Conservation (phyloP, 2,888 invertebrate genomes). For the Epirrita christyi region DNA sequence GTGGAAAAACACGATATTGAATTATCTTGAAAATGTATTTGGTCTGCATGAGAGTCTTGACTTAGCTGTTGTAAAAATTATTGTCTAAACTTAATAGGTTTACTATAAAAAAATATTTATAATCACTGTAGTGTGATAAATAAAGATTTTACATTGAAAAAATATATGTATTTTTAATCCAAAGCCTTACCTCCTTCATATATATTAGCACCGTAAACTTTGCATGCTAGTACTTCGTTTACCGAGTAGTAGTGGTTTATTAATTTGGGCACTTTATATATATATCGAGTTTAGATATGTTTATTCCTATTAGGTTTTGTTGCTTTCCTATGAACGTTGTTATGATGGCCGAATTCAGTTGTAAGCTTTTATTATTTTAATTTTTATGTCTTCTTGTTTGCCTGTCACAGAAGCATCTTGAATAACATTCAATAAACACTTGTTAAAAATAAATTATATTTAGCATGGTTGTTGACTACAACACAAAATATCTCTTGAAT, state of each 20-base stretch:
- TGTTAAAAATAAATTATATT: not conserved
- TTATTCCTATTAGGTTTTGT: constrained; percentile 25
- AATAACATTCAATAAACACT: constrained; percentile 14
- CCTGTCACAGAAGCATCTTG: constrained; percentile 30
- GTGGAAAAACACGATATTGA: constrained; percentile 32
- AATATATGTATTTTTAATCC: constrained; percentile 75
- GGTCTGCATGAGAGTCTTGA: constrained; percentile 40
- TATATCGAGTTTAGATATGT: constrained; percentile 6
- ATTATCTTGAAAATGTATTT: constrained; percentile 38
- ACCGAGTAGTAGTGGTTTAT: constrained; percentile 28
- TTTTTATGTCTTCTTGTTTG: constrained; percentile 17
- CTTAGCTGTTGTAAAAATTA: constrained; percentile 40
- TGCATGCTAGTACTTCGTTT: constrained; percentile 35
- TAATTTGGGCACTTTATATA: constrained; percentile 22
- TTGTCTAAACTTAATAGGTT: constrained; percentile 48
- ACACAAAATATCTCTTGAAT: constrained; percentile 4
- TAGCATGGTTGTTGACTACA: constrained; percentile 23
- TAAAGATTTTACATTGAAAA: constrained; percentile 68
- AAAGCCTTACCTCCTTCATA: constrained; percentile 50
- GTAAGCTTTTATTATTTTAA: constrained; percentile 22
- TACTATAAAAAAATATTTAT: constrained; percentile 65
- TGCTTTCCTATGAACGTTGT: constrained; percentile 31
- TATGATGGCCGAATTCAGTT: constrained; percentile 17
- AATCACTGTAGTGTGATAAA: constrained; percentile 67
- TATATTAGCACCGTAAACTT: constrained; percentile 33